Conservation (phyloP, 2,113 vertebrate species). For the Tor tambroides region DNA sequence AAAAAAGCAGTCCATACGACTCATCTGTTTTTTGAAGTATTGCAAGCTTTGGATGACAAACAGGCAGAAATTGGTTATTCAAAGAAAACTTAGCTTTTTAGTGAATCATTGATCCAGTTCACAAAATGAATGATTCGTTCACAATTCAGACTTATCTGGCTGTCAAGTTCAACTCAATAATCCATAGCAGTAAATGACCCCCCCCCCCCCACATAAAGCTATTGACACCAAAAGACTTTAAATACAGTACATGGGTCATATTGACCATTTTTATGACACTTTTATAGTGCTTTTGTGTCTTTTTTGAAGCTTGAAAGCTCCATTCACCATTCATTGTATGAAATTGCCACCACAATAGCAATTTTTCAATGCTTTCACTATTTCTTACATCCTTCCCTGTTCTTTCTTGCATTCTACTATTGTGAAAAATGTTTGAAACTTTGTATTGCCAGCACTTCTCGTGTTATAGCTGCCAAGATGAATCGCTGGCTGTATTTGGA, state of each 20-base stretch:
- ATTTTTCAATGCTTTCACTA: not conserved
- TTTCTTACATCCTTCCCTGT: not conserved
- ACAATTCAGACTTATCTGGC: not conserved
- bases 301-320: not conserved
- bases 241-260: not conserved
- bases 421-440: not conserved
- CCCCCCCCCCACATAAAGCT: not conserved
- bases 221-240: not conserved
- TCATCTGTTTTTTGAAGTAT: not conserved
- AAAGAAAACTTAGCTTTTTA: not conserved
- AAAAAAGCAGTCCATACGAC: not conserved
- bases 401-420: not conserved
- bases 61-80: not conserved
- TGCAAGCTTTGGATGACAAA: not conserved
- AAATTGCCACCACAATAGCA: not conserved
- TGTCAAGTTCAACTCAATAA: too few species aligned
- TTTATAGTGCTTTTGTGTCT: not conserved
- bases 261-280: not conserved
- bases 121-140: not conserved
- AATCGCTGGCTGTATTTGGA: not conserved
- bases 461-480: not conserved
- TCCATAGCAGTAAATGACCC: not conserved
- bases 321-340: not conserved
- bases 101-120: not conserved
- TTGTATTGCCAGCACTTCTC: not conserved